Base-by-base conservation (phyloP, 2,888 invertebrate species). In the Metopia argyrocephala region DNA sequence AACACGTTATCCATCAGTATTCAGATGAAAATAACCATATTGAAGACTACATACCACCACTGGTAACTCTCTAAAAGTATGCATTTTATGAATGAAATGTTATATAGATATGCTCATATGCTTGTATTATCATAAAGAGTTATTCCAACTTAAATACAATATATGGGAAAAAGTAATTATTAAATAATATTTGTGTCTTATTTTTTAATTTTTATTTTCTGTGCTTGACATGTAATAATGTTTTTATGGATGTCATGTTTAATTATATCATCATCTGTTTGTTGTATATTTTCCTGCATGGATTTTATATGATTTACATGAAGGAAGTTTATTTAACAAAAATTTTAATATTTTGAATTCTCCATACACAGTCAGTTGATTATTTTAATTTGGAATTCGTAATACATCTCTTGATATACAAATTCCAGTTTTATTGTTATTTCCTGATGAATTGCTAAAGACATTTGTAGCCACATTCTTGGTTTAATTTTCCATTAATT, bases 211-310 rank as follows among this genome's bases (percentile, higher is more conserved):
- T 70, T 18, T 25, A 9, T 71, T 38, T 69, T 61, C 45, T 75
- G 66, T 71, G 31, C 61, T 70, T 65, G 54, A 15, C 52, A 65
- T 65, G 75, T 28, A 28, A 57, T 70, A 66, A 71, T 61, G 69
- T 54, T 68, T 78, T 78, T 70, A 66, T 81, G 61, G 66, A 62
- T 78, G 81, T 81, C 78, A 78, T 81, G 70, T 75, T 70, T 66
- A 78, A 78, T 81, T 75, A 78, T 62, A 70, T 75, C 70, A 70
- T 75, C 70, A 81, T 81, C 78, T 80, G 76, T 69, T 65, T 15
- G 54, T 66, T 31, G n/a, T 66, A 25, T 46, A 45, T 62, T 38
- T 38, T 52, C 23, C 38, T 21, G 4, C 15, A 3, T n/a, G 73
- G 25, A 45, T 74, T 66, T 57, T 71, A 38, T 38, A 15, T 56